Evolutionary conservation across 2,797 vertebrate genomes (phyloP).

Genomic region (Cyclura pinguis): DNA sequence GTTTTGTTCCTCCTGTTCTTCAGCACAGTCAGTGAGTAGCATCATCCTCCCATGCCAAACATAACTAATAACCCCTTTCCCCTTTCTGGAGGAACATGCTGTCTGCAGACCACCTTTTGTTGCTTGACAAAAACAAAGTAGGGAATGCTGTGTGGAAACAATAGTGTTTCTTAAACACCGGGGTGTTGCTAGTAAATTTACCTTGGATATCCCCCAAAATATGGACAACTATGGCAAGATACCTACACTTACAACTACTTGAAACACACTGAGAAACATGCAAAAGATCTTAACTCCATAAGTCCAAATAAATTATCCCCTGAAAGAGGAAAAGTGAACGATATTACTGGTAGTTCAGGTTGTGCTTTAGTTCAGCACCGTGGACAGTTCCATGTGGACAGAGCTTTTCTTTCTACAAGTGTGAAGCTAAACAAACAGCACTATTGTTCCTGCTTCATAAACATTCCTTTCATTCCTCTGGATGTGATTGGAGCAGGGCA

Average conservation of each 20-base stretch:
- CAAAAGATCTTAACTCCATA: constrained; percentile 51
- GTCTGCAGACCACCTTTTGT: background rate
- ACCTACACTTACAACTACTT: constrained; percentile 67
- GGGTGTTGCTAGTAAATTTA: constrained; percentile 6
- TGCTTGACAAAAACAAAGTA: constrained; percentile 23
- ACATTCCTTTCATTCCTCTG: constrained; percentile 18
- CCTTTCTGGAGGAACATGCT: background rate
- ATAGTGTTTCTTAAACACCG: constrained; percentile 59
- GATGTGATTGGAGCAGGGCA: background rate
- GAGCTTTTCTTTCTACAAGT: background rate
- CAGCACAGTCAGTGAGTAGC: background rate
- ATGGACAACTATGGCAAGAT: constrained; percentile 55
- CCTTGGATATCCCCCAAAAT: constrained; percentile 64
- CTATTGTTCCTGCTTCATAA: background rate
- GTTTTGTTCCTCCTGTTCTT: background rate
- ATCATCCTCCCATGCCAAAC: background rate
- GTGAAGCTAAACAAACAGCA: constrained; percentile 5
- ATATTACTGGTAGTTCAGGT: background rate
- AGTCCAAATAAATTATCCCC: constrained; percentile 30
- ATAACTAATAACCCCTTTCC: background rate
- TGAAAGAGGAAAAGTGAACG: constrained; percentile 40
- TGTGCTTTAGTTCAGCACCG: constrained; percentile 42
- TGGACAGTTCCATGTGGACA: constrained; percentile 58
- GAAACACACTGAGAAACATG: constrained; percentile 67
- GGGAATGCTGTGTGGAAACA: constrained; percentile 4